Evolutionary conservation across 2,888 invertebrate genomes (phyloP), one percentile per base, ranked within the genome.

Genomic region (Drosophila macrospina): DNA sequence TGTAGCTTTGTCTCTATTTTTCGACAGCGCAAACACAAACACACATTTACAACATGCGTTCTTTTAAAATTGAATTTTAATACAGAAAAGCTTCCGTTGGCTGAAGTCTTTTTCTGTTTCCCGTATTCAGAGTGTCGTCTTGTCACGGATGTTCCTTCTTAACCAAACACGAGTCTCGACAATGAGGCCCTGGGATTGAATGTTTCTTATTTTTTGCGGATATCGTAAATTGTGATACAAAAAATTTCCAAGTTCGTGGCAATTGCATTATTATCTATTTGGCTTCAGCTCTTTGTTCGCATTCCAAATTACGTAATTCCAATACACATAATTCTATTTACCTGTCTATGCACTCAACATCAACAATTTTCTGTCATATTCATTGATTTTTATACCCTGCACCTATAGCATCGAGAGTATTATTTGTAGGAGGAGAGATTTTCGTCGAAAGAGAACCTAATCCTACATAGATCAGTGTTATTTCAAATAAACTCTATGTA

Each of bases 51-150:
- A 81, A 80, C 77, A 81, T 74, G 77, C 82, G 80, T 65, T 76
- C 73, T 76, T 78, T 66, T 73, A 84, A 90, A 90, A 89, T 89
- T 90, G 86, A 89, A 89, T 89, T 90, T 89, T 89, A 88, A 83
- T 89, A 78, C 86, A 86, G 83, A 89, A 89, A 79, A 77, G 84
- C 77, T 44, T 60, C 32, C 39, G 30, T 69, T 66, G 56, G 34
- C 34, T 42, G 28, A 20, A 36, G 41, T 44, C 24, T 20, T 6
- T n/a, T 13, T 3, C 16, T 32, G 42, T n/a, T 11, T 11, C 6
- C 47, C 36, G 32, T 30, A 32, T 51, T 51, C 26, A 24, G 24
- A 39, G 51, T 34, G 32, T 47, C 41, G 55, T 45, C 34, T 59
- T 56, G 41, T 32, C 42, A 32, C n/a, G 16, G 28, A 24, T 55